Evolutionary conservation across 2,888 invertebrate species (phyloP).

Genomic region (Sminthurides aquaticus): DNA sequence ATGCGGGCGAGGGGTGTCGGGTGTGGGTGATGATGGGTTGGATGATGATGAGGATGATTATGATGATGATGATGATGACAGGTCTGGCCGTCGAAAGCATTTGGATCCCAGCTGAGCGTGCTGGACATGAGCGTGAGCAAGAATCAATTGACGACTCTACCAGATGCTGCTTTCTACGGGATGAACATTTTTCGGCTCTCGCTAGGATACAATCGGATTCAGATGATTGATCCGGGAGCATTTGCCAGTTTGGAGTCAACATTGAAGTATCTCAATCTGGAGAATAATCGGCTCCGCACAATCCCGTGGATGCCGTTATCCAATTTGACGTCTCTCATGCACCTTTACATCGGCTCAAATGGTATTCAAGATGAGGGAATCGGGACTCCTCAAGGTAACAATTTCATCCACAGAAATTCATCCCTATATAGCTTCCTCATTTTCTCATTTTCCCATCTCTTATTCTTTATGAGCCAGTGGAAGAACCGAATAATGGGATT

Average conservation of each 20-base stretch:
- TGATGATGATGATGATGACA: conserved; percentile 18
- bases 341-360: conserved; percentile 42
- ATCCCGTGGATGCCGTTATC: conserved; percentile 65
- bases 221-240: conserved; percentile 69
- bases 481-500: no score
- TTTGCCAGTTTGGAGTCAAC: conserved; percentile 59
- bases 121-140: conserved; percentile 73
- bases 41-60: conserved; percentile 7
- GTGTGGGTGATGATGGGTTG: conserved; percentile 4
- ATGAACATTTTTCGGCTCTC: conserved; percentile 62
- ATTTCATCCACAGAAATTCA: not conserved
- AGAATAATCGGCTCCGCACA: conserved; percentile 66
- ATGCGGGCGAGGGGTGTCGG: not conserved
- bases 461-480: not conserved
- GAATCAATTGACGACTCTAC: conserved; percentile 64
- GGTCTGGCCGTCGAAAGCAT: conserved; percentile 38
- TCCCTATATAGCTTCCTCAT: conserved; percentile 1
- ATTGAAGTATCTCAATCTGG: conserved; percentile 67
- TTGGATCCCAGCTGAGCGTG: conserved; percentile 54
- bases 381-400: conserved; percentile 32
- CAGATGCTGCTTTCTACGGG: conserved; percentile 60
- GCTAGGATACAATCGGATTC: conserved; percentile 82
- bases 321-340: conserved; percentile 64
- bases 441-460: conserved; percentile 7
- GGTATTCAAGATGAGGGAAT: conserved; percentile 36